Base-by-base conservation (phyloP, 2,888 invertebrate species). In the Pherbina coryleti region DNA sequence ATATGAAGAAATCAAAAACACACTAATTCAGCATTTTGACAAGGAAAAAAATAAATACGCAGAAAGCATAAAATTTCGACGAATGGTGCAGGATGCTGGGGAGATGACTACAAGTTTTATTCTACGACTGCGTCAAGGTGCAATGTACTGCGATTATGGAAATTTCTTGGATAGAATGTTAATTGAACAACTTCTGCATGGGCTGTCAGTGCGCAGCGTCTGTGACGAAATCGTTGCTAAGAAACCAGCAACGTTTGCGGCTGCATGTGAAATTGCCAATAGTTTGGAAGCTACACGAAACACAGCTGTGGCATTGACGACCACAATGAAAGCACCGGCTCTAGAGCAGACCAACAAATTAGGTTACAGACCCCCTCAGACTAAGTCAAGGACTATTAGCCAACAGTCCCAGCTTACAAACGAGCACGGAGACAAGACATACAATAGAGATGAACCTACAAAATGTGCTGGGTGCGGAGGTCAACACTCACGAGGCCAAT, bases 161-260 rank as follows among this genome's bases (percentile, higher is more conserved):
- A 28, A 51, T 5, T 81, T 78, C 22, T 28, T 80, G 22, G 77
- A 81, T 70, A 51, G 81, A 3, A 80, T 81, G 79, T n/a, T 82
- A 11, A 78, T 76, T 55, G 80, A 79, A 70, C 82, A 82, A 73
- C 17, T 82, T 49, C 17, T 81, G 17, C 79, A 60, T 28, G 80
- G 79, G 1, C 19, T 82, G 11, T 37, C 62, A n/a, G 75, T 73
- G 11, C 70, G 79, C 25, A 57, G 5, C 37, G 75, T 77, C 2
- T 79, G 80, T 37, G 72, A 79, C 60, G 79, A 78, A 34, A 77
- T 81, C 19, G 81, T 80, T 17, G 66, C 74, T 7, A 80, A 79
- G 31, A 57, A 76, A 78, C 72, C 77, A 14, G 51, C 9, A 0
- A 75, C 1, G 7, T 76, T 79, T 53, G 11, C n/a, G 8, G 75